Evolutionary conservation across 1,140 invertebrate genomes (phyloP), one percentile per base, ranked within the genome.

Genomic region (Calosoma granatense): DNA sequence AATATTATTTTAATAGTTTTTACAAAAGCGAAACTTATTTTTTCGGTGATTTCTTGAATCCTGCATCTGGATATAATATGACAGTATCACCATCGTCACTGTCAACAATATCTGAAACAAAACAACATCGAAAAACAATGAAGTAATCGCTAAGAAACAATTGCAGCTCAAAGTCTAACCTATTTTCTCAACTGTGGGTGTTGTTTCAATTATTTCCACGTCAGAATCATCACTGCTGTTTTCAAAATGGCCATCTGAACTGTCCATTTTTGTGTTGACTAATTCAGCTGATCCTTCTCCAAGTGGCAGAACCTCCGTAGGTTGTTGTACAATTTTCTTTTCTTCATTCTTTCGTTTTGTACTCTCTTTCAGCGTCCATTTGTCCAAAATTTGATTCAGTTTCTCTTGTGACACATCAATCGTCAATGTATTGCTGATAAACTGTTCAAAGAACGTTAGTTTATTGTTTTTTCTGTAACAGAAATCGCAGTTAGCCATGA

Each of bases 21-120:
- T 36, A 36, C n/a, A n/a, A n/a, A n/a, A n/a, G n/a, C n/a, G n/a
- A n/a, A n/a, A n/a, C n/a, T n/a, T n/a, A n/a, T 47, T 59, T 64
- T 53, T 62, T 65, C 54, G 57, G 65, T 51, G 61, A 61, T 15
- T 55, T 62, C 39, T 64, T 60, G 6, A 56, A 56, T 20, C 60
- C 57, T 14, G 60, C 56, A 36, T 68, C 65, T 55, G 58, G 53
- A 58, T 58, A 60, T 53, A 70, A 57, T 20, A 70, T 60, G 2
- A 69, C 52, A n/a, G 64, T 62, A 26, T 71, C 69, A 59, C 69
- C 70, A 15, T 63, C 65, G 21, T 58, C 55, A 54, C 61, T 59
- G 17, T 23, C 3, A 22, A 63, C 26, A 22, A 51, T 47, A 11
- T 62, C 53, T 56, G 23, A 17, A 55, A 61, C 57, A 57, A 51